phyloP scores from a whole-genome alignment of 1,140 invertebrate species.

The Drosophila mojavensis region DNA sequence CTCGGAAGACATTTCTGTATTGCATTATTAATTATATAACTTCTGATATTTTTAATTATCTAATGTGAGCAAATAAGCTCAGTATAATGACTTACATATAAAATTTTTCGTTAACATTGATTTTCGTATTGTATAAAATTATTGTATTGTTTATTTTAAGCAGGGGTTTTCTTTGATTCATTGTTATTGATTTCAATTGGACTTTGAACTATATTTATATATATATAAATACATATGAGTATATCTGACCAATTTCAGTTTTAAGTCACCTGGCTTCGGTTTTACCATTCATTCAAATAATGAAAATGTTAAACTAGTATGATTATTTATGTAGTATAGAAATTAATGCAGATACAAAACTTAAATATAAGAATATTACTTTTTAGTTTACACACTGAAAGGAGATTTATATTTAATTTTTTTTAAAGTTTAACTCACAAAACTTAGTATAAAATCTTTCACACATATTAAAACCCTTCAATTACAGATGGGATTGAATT shows the following conservation, averaged over 20 bases:
- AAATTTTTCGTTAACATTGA: constrained; percentile 49
- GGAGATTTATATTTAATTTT: too few relatives aligned
- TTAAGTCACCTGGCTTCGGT: background rate
- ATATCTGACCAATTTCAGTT: constrained; percentile 4
- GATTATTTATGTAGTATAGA: too few relatives aligned
- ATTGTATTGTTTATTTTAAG: constrained; percentile 32
- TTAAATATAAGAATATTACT: too few relatives aligned
- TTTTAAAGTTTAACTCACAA: too few relatives aligned
- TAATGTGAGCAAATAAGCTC: constrained; percentile 54
- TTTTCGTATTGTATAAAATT: constrained; percentile 47
- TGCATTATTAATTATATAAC: constrained; percentile 55
- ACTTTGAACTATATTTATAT: constrained; percentile 7
- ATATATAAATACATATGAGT: constrained; percentile 1
- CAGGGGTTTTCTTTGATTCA: constrained; percentile 12
- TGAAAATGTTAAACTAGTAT: too few relatives aligned
- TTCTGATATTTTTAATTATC: constrained; percentile 48
- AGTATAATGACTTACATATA: constrained; percentile 44
- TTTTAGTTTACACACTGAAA: too few relatives aligned
- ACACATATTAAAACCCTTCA: too few relatives aligned
- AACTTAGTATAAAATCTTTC: too few relatives aligned
- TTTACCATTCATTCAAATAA: too few relatives aligned
- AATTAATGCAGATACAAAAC: too few relatives aligned
- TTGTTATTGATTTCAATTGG: constrained; percentile 14
- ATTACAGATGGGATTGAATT: too few relatives aligned
- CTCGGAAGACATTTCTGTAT: constrained; percentile 66